These are phyloP conservation scores for Pseudopleuronectes americanus DNA, from an alignment of 2,797 vertebrate genomes.

Conservation along the genomic window DNA sequence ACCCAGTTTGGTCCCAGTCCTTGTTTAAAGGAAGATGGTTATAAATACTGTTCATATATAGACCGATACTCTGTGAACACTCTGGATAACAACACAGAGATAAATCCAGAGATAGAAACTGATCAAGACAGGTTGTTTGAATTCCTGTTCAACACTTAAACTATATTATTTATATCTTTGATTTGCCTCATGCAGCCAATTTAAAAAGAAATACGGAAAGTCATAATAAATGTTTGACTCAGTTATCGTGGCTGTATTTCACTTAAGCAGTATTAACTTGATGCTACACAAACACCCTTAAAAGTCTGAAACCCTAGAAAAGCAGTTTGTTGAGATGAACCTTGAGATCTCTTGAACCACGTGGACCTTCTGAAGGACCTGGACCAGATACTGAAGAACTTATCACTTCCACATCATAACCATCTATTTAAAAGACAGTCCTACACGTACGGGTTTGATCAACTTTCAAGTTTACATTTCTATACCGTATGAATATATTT, in stretches of 20 bases:
- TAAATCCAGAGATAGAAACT: neutral
- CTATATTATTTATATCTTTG: neutral
- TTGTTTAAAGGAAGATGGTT: conserved; percentile 38
- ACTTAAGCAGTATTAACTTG: conserved; percentile 1
- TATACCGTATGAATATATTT: too few relatives aligned
- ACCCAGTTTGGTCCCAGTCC: conserved; percentile 45
- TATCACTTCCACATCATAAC: too few relatives aligned
- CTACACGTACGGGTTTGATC: too few relatives aligned
- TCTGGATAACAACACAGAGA: neutral
- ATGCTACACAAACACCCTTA: neutral
- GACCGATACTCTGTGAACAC: neutral
- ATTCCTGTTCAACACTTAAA: neutral
- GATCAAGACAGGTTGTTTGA: neutral
- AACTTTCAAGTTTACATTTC: too few relatives aligned
- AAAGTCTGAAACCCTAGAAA: too few relatives aligned
- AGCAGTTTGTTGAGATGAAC: too few relatives aligned
- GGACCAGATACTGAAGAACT: too few relatives aligned
- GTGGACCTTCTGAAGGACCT: too few relatives aligned
- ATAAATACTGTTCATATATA: neutral
- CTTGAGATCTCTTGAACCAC: too few relatives aligned
- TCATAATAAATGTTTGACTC: conserved; percentile 3
- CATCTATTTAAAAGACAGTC: too few relatives aligned
- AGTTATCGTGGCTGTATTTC: neutral
- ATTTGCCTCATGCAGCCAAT: neutral
- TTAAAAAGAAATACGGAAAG: conserved; percentile 6